Conservation (phyloP, 2,888 invertebrate genomes). For the Caenorhabditis wallacei region DNA sequence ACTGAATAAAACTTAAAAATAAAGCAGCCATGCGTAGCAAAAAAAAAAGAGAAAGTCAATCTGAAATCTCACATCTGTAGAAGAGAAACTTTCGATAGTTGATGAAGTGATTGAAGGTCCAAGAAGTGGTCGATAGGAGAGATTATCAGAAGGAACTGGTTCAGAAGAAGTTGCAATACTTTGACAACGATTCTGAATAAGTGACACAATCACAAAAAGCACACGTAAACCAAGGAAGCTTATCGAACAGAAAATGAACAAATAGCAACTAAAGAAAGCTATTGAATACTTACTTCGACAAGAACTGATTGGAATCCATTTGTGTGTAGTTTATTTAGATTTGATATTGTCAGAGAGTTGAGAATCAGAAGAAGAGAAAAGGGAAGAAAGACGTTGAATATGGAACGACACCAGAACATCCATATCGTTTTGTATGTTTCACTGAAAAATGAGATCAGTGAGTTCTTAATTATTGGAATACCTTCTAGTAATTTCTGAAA, state of each 20-base stretch:
- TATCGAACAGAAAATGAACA: constrained; percentile 2
- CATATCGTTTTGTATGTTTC: constrained; percentile 68
- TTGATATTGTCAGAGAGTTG: constrained; percentile 67
- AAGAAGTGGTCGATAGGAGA: constrained; percentile 46
- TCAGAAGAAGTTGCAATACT: constrained; percentile 23
- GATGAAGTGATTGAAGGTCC: constrained; percentile 46
- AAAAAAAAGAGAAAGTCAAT: neutral
- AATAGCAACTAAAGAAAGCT: constrained; percentile 3
- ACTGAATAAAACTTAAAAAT: neutral
- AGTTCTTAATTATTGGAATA: neutral
- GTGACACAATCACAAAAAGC: constrained; percentile 11
- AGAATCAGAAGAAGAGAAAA: constrained; percentile 73
- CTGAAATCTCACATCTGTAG: constrained; percentile 51
- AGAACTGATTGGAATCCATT: constrained; percentile 68
- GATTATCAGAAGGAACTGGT: constrained; percentile 23
- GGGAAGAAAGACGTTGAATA: constrained; percentile 77
- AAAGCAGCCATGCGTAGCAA: constrained; percentile 37
- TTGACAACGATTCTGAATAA: constrained; percentile 62
- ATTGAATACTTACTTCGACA: constrained; percentile 56
- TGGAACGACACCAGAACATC: constrained; percentile 76
- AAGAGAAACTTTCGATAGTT: constrained; percentile 41
- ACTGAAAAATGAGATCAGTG: constrained; percentile 29
- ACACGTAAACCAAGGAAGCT: constrained; percentile 38
- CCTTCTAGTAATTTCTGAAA: constrained; percentile 66
- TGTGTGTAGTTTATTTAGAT: constrained; percentile 60